Base-by-base conservation (phyloP, 2,113 vertebrate genomes). In the Bos indicus region DNA sequence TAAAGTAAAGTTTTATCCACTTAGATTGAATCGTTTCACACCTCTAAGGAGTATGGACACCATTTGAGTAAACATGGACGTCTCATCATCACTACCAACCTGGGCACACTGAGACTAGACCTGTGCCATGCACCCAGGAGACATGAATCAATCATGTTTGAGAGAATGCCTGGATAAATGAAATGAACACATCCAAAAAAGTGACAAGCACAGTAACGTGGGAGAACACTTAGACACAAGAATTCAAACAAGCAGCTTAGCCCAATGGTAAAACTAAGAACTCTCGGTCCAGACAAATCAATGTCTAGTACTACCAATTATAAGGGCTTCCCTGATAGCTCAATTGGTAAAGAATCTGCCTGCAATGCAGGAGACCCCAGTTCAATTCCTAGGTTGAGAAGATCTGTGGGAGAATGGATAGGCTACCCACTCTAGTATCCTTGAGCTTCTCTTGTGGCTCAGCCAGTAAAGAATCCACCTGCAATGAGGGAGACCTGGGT, bases 101-200 rank as follows among this genome's bases (percentile, higher is more conserved):
- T n/a, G 26, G 9, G 25, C 2, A 21, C 4, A 3, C 23, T 30
- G 36, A 59, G 5, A 30, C 17, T 23, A 46, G n/a, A 12, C 5
- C n/a, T 71, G 1, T 51, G 36, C 23, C 48, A 5, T 19, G 26
- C 0, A 30, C 4, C 3, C 43, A 9, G 14, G 14, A 71, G 6
- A n/a, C n/a, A 43, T 59, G 5, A 13, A n/a, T 46, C 23, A 15
- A 14, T 15, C 7, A 4, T 2, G 30, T 74, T 77, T 16, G 8
- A 43, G 23, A 52, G 11, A 78, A 43, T 15, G 12, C 1, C 23
- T 43, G 7, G 16, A 14, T 19, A 93, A 81, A 21, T 28, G 33
- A 62, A 52, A 21, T 14, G 26, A 74, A 56, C 5, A 11, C 40
- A 19, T 30, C 13, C 25, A 25, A 21, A 85, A 93, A 30, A 82